Conservation (phyloP, 1,140 invertebrate genomes). For the Drosophila leontia region DNA sequence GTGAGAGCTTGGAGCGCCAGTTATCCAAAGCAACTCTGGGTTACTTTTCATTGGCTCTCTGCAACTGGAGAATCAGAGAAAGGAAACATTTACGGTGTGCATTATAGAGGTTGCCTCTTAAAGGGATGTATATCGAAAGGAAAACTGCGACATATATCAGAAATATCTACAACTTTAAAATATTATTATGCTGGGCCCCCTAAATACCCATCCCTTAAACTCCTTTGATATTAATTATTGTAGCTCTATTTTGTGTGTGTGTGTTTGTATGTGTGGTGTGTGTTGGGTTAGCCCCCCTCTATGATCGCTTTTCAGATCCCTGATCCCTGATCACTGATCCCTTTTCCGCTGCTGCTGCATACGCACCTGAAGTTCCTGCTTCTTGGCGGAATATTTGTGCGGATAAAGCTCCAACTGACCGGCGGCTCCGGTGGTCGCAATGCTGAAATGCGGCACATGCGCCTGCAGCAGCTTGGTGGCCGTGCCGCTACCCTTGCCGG, state of each 20-base stretch:
- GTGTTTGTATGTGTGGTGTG: conserved; percentile 2
- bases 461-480: conserved; percentile 74
- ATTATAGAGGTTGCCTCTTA: neutral
- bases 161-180: neutral
- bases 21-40: neutral
- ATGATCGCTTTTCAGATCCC: neutral
- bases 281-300: neutral
- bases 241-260: neutral
- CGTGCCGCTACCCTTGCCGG: conserved; percentile 44
- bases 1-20: neutral
- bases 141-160: neutral
- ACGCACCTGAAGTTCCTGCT: conserved; percentile 84
- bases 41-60: conserved; percentile 14
- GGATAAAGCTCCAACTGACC: conserved; percentile 79
- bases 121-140: neutral
- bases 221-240: neutral
- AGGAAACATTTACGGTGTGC: neutral
- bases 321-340: neutral
- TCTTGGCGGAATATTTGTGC: conserved; percentile 81
- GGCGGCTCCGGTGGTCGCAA: conserved; percentile 52
- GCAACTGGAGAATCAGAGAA: conserved; percentile 16
- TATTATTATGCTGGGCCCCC: neutral
- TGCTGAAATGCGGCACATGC: conserved; percentile 79
- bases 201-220: neutral
- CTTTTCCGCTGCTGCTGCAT: conserved; percentile 37